Conservation (phyloP, 2,888 invertebrate genomes). For the Melanargia galathea region DNA sequence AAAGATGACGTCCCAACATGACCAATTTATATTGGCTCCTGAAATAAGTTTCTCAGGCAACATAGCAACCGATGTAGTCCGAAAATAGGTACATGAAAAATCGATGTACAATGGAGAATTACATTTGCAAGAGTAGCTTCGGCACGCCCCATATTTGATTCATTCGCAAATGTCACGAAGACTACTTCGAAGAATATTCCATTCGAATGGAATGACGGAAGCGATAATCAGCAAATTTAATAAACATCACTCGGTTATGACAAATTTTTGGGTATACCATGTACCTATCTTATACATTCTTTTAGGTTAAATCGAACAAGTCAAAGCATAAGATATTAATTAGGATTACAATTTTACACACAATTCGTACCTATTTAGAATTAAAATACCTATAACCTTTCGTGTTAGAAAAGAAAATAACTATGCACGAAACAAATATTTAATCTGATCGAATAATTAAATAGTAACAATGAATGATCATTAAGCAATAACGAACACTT, state of each 20-base stretch:
- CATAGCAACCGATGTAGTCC: background rate
- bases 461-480: background rate
- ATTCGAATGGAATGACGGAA: slow-evolving; percentile 1
- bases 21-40: background rate
- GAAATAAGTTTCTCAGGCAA: background rate
- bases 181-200: slow-evolving; percentile 4
- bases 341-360: background rate
- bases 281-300: background rate
- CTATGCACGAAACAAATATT: background rate
- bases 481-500: slow-evolving; percentile 44
- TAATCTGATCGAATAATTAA: background rate
- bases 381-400: background rate
- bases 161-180: slow-evolving; percentile 16
- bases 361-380: background rate
- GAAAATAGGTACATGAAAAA: slow-evolving; percentile 12
- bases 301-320: background rate
- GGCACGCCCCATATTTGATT: slow-evolving; percentile 31
- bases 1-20: too few relatives aligned
- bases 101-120: slow-evolving; percentile 20
- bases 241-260: background rate
- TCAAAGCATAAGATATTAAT: too few relatives aligned
- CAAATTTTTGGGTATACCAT: background rate
- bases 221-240: slow-evolving; percentile 8
- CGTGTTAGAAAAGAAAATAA: background rate
- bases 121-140: slow-evolving; percentile 14